Evolutionary conservation across 92 coral and sea anemone species (phyloP), one percentile per base, ranked within the genome.

Genomic region (Zoanthus gigantus): DNA sequence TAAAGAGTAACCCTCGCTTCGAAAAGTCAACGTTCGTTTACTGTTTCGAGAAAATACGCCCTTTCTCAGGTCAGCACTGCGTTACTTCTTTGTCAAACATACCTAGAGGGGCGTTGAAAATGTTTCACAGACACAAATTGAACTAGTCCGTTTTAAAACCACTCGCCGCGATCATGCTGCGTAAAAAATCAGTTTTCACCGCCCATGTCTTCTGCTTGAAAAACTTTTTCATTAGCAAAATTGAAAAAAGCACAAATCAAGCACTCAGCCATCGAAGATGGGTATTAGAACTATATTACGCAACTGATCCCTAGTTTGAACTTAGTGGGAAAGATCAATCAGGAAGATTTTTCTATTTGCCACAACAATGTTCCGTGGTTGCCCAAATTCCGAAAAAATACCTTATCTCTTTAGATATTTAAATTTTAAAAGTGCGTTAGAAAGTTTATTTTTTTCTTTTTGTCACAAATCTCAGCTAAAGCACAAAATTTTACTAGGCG

Each of bases 91-190:
- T 65, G 74, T 65, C 74, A 29, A 45, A 30, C 46, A 31, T 18
- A 11, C 56, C 56, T 37, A 48, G 37, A 61, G 74, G 74, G 85
- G 85, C 85, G 85, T 81, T 81, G 74, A 81, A 67, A 81, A 81
- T 81, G 57, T 23, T 81, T 60, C 29, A 29, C 85, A 81, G 85
- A 81, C 85, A 31, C 76, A 66, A 71, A 56, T 65, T 79, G 71
- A 79, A 60, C 83, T 12, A 79, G 72, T 79, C 83, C n/a, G 42
- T 37, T 37, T 37, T 9, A 14, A 50, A 47, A 63, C 30, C 69
- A n/a, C 69, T 63, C 69, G 69, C 30, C 44, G 85, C 44, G 45
- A 42, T 81, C 85, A 74, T 66, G 85, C 85, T 81, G 85, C 12
- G 85, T 50, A 29, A 23, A 76, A 76, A 50, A 18, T 31, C 31